Evolutionary conservation across 1,140 invertebrate species (phyloP), one percentile per base, ranked within the genome.

Genomic region (Euura lappo): DNA sequence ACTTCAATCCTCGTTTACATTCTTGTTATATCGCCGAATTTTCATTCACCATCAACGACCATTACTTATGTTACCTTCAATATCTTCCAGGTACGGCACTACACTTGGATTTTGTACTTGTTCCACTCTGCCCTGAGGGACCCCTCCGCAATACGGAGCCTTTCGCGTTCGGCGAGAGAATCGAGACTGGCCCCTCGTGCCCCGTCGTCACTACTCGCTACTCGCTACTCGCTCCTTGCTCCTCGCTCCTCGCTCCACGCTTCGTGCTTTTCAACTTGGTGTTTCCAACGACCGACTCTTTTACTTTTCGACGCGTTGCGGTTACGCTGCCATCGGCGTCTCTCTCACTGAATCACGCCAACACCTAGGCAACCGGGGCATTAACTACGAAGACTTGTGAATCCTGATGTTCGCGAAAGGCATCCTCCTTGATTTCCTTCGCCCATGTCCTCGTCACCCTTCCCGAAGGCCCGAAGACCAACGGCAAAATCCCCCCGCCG

Each of bases 131-230:
- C 44, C 47, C 70, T 65, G 13, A 6, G 5, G 44, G 13, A 8
- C 45, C 42, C 67, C 69, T 13, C 44, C 60, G 11, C n/a, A 46
- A 11, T 44, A 64, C 10, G 46, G 6, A 3, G 13, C 51, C 78
- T 73, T 74, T 69, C 51, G 66, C 72, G 71, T 68, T 72, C 75
- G 72, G 79, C 80, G 74, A 77, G 80, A 79, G 76, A 69, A 70
- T 76, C 79, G 77, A 79, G 75, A 81, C 80, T 81, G 74, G 64
- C 74, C 66, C 66, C n/a, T 51, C 28, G 72, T 43, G 68, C 46
- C 70, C 69, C 51, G 5, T 70, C 43, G 68, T 46, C 64, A 8
- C n/a, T 28, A 28, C 28, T 28, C 28, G 28, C 28, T 28, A 28
- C 28, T 28, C 28, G 28, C 28, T 28, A 0, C 28, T 28, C 1